phyloP scores from a whole-genome alignment of 2,888 invertebrate species.

The Slavum lentiscoides region DNA sequence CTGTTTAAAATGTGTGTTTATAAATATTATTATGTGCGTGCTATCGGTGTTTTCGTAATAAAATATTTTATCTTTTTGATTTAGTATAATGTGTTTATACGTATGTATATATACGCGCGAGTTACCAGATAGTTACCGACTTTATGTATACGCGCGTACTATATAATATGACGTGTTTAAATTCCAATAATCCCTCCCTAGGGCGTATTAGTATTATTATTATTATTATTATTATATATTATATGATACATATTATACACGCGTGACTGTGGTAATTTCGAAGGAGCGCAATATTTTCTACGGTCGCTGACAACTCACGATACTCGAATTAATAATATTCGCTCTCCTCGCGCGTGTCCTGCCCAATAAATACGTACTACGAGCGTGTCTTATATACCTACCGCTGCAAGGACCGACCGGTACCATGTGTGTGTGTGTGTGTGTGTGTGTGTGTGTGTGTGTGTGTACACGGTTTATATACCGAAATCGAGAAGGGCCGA shows the following conservation, averaged over 20 bases:
- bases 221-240: too few species aligned
- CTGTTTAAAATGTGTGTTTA: background rate
- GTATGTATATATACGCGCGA: too few species aligned
- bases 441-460: background rate
- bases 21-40: too few species aligned
- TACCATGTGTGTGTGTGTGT: slow-evolving; percentile 29
- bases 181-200: slow-evolving; percentile 14
- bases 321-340: slow-evolving; percentile 38
- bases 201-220: background rate
- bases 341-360: background rate
- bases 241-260: background rate
- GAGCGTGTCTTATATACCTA: too few species aligned
- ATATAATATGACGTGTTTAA: slow-evolving; percentile 27
- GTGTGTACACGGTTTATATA: too few species aligned
- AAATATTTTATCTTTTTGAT: too few species aligned
- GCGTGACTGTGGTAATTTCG: slow-evolving; percentile 40
- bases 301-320: slow-evolving; percentile 52
- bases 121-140: too few species aligned
- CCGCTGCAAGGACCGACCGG: slow-evolving; percentile 14
- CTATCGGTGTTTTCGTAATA: too few species aligned
- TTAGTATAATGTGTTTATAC: too few species aligned
- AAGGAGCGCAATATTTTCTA: slow-evolving; percentile 47
- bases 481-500: background rate
- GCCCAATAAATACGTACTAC: too few species aligned
- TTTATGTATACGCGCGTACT: background rate